phyloP scores from a whole-genome alignment of 2,797 vertebrate species.

The Menidia menidia region DNA sequence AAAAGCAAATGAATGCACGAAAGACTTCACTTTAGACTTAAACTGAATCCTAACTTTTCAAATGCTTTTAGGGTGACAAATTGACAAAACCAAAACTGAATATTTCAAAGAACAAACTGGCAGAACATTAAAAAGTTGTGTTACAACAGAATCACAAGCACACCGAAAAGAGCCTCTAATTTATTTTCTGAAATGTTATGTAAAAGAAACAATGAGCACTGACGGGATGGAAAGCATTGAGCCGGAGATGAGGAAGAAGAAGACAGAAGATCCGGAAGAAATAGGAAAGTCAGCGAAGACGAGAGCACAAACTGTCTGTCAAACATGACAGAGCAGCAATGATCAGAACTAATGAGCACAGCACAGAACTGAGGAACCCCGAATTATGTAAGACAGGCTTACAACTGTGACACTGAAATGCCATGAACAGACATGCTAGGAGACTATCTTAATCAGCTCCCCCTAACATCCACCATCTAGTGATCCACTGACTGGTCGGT shows the following conservation, averaged over 20 bases:
- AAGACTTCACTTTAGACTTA: neutral
- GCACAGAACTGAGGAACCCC: conserved; percentile 12
- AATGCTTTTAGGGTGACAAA: neutral
- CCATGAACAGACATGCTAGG: conserved; percentile 13
- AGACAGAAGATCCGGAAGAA: neutral
- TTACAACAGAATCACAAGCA: neutral
- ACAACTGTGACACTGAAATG: conserved; percentile 10
- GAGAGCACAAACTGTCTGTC: conserved; percentile 5
- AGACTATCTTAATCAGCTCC: neutral
- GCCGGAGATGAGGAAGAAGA: neutral
- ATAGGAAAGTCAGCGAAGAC: neutral
- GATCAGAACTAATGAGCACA: conserved; percentile 38
- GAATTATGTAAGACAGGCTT: conserved; percentile 49
- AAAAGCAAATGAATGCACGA: neutral
- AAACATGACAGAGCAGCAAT: conserved; percentile 24
- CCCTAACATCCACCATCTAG: no score
- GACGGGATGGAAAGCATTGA: neutral
- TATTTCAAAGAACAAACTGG: neutral
- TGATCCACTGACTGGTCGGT: no score
- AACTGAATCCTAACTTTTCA: neutral
- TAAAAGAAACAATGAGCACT: neutral
- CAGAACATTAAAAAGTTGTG: neutral
- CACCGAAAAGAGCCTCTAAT: neutral
- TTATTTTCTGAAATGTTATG: neutral
- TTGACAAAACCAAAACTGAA: neutral